Evolutionary conservation across 1,140 invertebrate species (phyloP).

Genomic region (Leguminivora glycinivorella): DNA sequence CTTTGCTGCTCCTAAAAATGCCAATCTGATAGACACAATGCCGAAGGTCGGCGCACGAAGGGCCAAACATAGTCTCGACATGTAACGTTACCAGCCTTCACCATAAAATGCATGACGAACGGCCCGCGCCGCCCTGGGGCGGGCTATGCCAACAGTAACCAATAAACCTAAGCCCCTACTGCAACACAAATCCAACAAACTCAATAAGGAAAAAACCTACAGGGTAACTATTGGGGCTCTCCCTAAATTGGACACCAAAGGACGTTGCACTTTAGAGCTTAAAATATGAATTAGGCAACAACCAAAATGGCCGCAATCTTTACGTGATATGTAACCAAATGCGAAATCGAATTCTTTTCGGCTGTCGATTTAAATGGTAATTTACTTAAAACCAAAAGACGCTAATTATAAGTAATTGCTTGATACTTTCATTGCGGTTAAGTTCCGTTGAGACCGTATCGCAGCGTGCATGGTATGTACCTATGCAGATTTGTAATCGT

Average conservation of each 20-base stretch:
- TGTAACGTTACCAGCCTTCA: slow-evolving; percentile 64
- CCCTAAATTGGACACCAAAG: slow-evolving; percentile 43
- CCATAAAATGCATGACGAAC: slow-evolving; percentile 76
- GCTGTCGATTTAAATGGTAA: slow-evolving; percentile 9
- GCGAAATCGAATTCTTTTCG: slow-evolving; percentile 4
- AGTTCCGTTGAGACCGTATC: slow-evolving; percentile 51
- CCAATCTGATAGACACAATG: slow-evolving; percentile 13
- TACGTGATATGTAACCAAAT: neutral
- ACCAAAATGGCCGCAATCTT: neutral
- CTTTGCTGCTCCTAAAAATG: neutral
- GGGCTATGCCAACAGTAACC: slow-evolving; percentile 18
- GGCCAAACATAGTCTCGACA: slow-evolving; percentile 48
- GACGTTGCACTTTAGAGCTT: slow-evolving; percentile 39
- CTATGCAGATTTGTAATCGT: slow-evolving; percentile 37
- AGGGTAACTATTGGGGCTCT: slow-evolving; percentile 33
- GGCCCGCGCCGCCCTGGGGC: slow-evolving; percentile 68
- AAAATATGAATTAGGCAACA: slow-evolving; percentile 28
- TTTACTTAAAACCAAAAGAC: neutral
- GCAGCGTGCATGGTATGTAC: slow-evolving; percentile 59
- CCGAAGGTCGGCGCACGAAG: slow-evolving; percentile 21
- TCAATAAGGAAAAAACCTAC: neutral
- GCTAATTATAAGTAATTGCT: slow-evolving; percentile 2
- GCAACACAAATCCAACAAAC: neutral
- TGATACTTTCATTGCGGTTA: slow-evolving; percentile 46
- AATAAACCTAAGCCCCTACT: slow-evolving; percentile 8